A percentile compares a stretch with the other conserved stretches of the same genome.
Evolutionary conservation across 2,113 vertebrate species (phyloP).

Genomic region (Plecotus auritus): DNA sequence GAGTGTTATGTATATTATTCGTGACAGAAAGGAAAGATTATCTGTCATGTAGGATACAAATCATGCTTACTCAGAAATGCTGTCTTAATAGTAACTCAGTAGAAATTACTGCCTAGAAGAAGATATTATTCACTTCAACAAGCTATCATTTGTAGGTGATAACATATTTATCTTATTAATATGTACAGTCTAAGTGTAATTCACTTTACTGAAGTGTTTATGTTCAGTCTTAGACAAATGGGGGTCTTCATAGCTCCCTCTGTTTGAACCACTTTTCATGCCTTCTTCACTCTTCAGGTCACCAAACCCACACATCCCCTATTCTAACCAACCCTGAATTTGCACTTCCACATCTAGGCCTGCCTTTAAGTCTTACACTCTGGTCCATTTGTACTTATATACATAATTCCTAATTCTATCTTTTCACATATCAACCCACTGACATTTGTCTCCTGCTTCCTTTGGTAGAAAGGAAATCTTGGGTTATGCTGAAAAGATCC

Average conservation of each 20-base stretch:
- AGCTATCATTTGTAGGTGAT: constrained; percentile 50
- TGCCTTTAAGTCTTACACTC: background rate
- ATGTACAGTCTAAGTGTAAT: constrained; percentile 52
- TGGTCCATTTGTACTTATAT: background rate
- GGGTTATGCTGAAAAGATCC: background rate
- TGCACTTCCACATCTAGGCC: background rate
- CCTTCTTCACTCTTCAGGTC: background rate
- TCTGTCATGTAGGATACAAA: constrained; percentile 62
- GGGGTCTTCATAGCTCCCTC: background rate
- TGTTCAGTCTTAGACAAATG: background rate
- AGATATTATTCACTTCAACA: constrained; percentile 61
- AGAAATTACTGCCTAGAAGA: constrained; percentile 60
- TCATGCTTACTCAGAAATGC: constrained; percentile 58
- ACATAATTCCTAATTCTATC: background rate
- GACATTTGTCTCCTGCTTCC: background rate
- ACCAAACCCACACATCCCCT: background rate
- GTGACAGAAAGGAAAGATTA: constrained; percentile 53
- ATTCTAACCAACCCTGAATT: background rate
- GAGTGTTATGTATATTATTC: constrained; percentile 24
- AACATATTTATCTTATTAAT: constrained; percentile 70
- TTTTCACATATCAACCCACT: background rate
- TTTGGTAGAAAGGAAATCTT: background rate
- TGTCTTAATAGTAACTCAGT: constrained; percentile 69
- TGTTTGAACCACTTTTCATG: background rate
- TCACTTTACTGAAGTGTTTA: constrained; percentile 52